A percentile compares a stretch with the other conserved stretches of the same genome.
Conservation (phyloP, 2,113 vertebrate genomes). For the Okapia johnstoni region DNA sequence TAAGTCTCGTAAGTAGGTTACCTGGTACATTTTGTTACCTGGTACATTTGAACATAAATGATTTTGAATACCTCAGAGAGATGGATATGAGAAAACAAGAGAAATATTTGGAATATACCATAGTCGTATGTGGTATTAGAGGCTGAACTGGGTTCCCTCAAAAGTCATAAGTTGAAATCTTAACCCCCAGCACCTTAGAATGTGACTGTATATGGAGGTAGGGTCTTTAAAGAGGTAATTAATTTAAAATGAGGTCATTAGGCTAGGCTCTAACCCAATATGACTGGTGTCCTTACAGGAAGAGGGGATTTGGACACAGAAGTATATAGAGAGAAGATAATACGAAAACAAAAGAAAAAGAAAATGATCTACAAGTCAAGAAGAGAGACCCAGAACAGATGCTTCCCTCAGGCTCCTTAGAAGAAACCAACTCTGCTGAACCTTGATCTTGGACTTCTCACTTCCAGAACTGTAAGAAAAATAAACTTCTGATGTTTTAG, state of each 20-base stretch:
- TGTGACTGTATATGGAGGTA: background rate
- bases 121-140: background rate
- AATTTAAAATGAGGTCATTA: background rate
- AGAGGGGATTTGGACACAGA: background rate
- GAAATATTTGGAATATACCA: background rate
- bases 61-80: background rate
- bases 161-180: background rate
- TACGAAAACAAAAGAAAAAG: background rate
- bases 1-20: background rate
- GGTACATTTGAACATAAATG: background rate
- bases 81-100: background rate
- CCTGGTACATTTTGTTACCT: background rate
- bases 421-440: background rate
- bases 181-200: background rate
- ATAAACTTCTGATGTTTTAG: background rate
- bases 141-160: background rate
- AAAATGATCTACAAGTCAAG: background rate
- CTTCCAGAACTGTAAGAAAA: constrained; percentile 5
- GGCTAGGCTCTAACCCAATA: background rate
- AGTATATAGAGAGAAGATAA: background rate
- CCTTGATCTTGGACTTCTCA: background rate
- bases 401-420: background rate
- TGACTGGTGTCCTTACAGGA: background rate
- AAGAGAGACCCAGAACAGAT: background rate
- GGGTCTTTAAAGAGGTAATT: background rate